phyloP scores from a whole-genome alignment of 1,140 invertebrate genomes.

The Pemphigus obesinymphae region DNA sequence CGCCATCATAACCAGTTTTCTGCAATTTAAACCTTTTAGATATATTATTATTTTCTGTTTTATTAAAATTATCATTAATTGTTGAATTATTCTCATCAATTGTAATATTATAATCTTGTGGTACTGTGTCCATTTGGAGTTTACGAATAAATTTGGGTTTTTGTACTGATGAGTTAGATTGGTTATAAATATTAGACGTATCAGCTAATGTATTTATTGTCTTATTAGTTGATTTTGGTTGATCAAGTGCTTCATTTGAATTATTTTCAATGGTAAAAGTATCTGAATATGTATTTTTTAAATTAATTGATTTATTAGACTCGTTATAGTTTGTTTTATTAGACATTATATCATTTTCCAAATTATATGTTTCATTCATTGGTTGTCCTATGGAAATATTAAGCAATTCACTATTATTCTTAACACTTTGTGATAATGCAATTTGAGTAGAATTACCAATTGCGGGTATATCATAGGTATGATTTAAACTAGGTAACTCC shows the following conservation, averaged over 20 bases:
- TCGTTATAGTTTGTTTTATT: not conserved
- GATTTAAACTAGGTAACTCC: not conserved
- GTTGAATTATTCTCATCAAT: not conserved
- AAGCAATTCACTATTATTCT: not conserved
- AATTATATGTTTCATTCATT: conserved; percentile 12
- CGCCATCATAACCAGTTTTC: not conserved
- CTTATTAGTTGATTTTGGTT: not conserved
- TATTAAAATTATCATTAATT: not conserved
- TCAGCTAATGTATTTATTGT: not conserved
- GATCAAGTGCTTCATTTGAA: not conserved
- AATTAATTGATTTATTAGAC: not conserved
- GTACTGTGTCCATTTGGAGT: not conserved
- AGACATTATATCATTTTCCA: not conserved
- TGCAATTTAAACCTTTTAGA: not conserved
- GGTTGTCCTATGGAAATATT: not conserved
- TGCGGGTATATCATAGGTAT: not conserved
- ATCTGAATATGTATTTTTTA: not conserved
- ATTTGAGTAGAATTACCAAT: not conserved
- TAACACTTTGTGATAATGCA: not conserved
- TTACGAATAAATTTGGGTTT: not conserved
- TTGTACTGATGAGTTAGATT: not conserved
- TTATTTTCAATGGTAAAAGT: conserved; percentile 11
- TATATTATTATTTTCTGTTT: not conserved
- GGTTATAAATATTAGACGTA: not conserved
- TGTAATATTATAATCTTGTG: not conserved